Evolutionary conservation across 2,797 vertebrate genomes (phyloP).

Genomic region (Spea hammondii): DNA sequence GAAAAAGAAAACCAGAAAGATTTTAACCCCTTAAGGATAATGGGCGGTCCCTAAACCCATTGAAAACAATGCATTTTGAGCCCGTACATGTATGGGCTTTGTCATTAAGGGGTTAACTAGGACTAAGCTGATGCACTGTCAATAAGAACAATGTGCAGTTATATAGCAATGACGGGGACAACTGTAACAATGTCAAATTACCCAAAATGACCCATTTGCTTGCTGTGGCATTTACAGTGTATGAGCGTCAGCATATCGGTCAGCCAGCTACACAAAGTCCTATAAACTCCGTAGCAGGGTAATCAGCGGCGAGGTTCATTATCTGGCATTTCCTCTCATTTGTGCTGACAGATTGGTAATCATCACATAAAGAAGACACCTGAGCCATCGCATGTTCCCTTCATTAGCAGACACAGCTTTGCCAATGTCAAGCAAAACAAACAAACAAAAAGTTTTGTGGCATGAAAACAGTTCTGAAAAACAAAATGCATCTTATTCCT

Average conservation of each 20-base stretch:
- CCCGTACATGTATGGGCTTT: too few species aligned
- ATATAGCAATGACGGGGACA: neutral
- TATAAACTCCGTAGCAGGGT: neutral
- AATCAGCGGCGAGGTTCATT: constrained; percentile 19
- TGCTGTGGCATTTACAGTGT: constrained; percentile 1
- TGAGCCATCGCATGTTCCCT: constrained; percentile 14
- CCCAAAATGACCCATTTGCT: neutral
- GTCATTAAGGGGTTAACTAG: too few species aligned
- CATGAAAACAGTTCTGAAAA: constrained; percentile 1
- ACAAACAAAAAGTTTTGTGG: neutral
- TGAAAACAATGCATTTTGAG: too few species aligned
- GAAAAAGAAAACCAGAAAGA: too few species aligned
- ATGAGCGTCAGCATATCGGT: neutral
- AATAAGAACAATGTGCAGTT: neutral
- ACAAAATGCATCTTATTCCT: neutral
- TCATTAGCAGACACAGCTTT: constrained; percentile 6
- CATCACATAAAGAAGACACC: constrained; percentile 18
- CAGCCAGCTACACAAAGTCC: neutral
- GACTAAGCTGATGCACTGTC: too few species aligned
- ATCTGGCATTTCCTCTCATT: constrained; percentile 17
- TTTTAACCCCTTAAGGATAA: too few species aligned
- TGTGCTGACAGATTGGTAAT: constrained; percentile 13
- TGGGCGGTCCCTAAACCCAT: too few species aligned
- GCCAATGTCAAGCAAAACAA: neutral
- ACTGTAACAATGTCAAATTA: neutral